Evolutionary conservation across 2,113 vertebrate genomes (phyloP), one percentile per base, ranked within the genome.

Genomic region (Okapia johnstoni): DNA sequence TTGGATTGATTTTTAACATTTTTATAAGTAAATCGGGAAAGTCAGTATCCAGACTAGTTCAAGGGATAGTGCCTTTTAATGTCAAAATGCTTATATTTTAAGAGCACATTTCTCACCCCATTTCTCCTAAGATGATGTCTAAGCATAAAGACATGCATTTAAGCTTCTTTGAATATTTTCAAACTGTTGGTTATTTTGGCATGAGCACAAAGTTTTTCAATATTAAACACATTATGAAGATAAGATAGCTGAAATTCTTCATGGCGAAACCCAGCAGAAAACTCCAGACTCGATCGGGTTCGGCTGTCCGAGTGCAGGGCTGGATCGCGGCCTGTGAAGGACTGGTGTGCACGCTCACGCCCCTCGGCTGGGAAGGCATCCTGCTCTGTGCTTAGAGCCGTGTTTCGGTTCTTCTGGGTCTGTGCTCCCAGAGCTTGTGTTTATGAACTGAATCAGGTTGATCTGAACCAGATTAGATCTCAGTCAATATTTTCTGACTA

Each of bases 51-150:
- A 55, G 61, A 21, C 16, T 90, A 23, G 7, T 92, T 88, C 95
- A 86, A 86, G 46, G 40, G 25, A n/a, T 28, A 60, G 7, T 57
- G 33, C 40, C 60, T 84, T 88, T 91, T 83, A 93, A 85, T 81
- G 60, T 88, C 40, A 94, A 90, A 92, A 85, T 76, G 70, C 40
- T 76, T 76, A 28, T 57, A 52, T 73, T 76, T 95, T 66, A 33
- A 90, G 86, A 81, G 5, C 25, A 83, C 4, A 57, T 26, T 89
- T 87, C 6, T 46, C 85, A 89, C 13, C 14, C 61, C 40, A 79
- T 95, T 96, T 88, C 17, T 93, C 70, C 55, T 43, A 54, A 84
- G 13, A 60, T 96, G 13, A 52, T 94, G 28, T 92, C 84, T 81
- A 93, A 96, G 12, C 70, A 17, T 58, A 50, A 95, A 85, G 10